These are phyloP conservation scores for Adelges cooleyi DNA, from an alignment of 1,140 invertebrate species.

Conservation along the genomic window DNA sequence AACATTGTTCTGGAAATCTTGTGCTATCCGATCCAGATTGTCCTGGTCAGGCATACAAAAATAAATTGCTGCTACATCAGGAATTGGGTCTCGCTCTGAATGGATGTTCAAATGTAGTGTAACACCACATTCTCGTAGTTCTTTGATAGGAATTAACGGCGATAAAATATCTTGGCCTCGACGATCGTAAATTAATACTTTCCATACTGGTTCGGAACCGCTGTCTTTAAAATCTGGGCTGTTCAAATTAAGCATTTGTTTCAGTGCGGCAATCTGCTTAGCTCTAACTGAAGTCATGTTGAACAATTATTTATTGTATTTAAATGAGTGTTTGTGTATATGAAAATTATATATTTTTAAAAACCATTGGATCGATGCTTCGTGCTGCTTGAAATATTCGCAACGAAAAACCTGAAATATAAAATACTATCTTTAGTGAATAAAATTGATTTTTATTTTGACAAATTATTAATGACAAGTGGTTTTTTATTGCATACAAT, in stretches of 20 bases:
- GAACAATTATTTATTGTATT: no score
- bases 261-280: constrained; percentile 30
- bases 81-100: constrained; percentile 87
- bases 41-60: constrained; percentile 96
- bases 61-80: constrained; percentile 97
- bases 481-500: no score
- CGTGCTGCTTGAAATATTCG: no score
- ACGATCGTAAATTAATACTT: constrained; percentile 91
- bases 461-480: no score
- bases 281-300: constrained; percentile 9
- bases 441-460: no score
- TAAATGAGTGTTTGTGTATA: no score
- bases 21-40: constrained; percentile 86
- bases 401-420: no score
- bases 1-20: constrained; percentile 80
- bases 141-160: constrained; percentile 89
- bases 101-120: constrained; percentile 94
- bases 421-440: no score
- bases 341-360: no score
- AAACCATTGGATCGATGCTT: no score
- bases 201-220: constrained; percentile 80
- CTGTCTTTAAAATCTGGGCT: constrained; percentile 59
- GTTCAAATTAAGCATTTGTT: constrained; percentile 65
- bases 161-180: constrained; percentile 97
- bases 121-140: constrained; percentile 88